A percentile compares a stretch with the other conserved stretches of the same genome.
phyloP scores from a whole-genome alignment of 2,888 invertebrate genomes.

The Drosophila nigricruria region DNA sequence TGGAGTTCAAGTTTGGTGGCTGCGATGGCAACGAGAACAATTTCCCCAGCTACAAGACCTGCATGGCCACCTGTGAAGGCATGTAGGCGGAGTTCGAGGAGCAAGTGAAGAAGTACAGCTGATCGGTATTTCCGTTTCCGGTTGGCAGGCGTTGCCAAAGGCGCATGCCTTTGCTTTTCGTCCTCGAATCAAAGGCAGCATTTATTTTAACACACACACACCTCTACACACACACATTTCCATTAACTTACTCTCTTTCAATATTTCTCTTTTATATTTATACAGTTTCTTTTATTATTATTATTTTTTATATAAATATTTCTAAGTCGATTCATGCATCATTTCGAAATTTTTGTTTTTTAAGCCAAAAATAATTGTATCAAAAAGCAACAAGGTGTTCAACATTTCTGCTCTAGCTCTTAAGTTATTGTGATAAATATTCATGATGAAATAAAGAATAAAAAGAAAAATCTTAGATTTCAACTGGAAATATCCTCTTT shows the following conservation, averaged over 20 bases:
- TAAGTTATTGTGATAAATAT: slow-evolving; percentile 73
- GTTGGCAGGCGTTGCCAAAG: slow-evolving; percentile 72
- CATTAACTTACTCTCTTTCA: slow-evolving; percentile 50
- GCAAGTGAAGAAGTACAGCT: slow-evolving; percentile 31
- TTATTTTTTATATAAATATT: neutral
- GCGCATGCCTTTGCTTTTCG: slow-evolving; percentile 61
- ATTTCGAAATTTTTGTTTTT: slow-evolving; percentile 35
- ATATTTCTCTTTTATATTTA: slow-evolving; percentile 67
- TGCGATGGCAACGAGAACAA: slow-evolving; percentile 87
- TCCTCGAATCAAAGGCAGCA: slow-evolving; percentile 71
- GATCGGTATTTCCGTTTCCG: slow-evolving; percentile 52
- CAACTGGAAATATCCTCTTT: neutral
- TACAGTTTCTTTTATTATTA: slow-evolving; percentile 52
- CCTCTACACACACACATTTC: slow-evolving; percentile 12
- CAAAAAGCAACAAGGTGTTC: slow-evolving; percentile 33
- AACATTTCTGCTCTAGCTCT: slow-evolving; percentile 59
- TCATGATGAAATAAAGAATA: slow-evolving; percentile 61
- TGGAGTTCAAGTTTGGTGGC: slow-evolving; percentile 87
- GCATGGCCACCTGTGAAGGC: slow-evolving; percentile 86
- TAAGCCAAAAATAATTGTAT: slow-evolving; percentile 29
- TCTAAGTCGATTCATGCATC: slow-evolving; percentile 58
- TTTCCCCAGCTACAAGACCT: slow-evolving; percentile 86
- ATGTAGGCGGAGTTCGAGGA: slow-evolving; percentile 58
- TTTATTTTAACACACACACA: slow-evolving; percentile 52
- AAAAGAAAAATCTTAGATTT: slow-evolving; percentile 16